Conservation (phyloP, 2,797 vertebrate genomes). For the Geotrypetes seraphini region DNA sequence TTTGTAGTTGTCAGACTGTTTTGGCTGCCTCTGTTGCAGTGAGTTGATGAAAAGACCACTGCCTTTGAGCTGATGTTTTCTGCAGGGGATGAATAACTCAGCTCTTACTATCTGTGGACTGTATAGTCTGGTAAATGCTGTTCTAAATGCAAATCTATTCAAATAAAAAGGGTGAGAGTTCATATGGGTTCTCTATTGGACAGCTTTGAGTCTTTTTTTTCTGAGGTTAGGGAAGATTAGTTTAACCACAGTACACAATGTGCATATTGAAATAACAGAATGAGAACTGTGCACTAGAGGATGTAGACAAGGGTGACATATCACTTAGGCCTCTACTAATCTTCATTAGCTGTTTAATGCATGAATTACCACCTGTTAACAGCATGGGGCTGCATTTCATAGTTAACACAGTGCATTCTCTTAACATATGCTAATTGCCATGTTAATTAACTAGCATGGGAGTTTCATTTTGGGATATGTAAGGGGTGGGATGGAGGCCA, state of each 20-base stretch:
- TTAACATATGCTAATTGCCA: too few relatives aligned
- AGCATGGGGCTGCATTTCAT: too few relatives aligned
- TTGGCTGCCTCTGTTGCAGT: neutral
- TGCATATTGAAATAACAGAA: too few relatives aligned
- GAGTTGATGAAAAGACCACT: neutral
- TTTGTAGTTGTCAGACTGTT: neutral
- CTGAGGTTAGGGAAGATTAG: neutral
- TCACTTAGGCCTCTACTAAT: too few relatives aligned
- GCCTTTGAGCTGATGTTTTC: conserved; percentile 15
- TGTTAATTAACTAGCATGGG: too few relatives aligned
- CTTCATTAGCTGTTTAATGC: too few relatives aligned
- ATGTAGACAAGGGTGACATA: neutral
- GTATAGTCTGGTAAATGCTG: conserved; percentile 3
- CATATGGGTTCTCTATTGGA: conserved; percentile 34
- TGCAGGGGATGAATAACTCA: conserved; percentile 13
- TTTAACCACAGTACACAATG: too few relatives aligned
- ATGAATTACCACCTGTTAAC: too few relatives aligned
- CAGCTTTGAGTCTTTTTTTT: conserved; percentile 26
- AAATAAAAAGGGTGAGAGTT: conserved; percentile 20
- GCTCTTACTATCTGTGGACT: conserved; percentile 5
- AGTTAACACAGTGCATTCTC: too few relatives aligned
- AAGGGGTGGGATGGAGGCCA: too few relatives aligned
- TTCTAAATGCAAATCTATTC: conserved; percentile 8
- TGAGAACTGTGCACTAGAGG: too few relatives aligned
- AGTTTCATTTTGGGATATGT: too few relatives aligned